Conservation (phyloP, 2,797 vertebrate genomes). For the Tachyglossus aculeatus region DNA sequence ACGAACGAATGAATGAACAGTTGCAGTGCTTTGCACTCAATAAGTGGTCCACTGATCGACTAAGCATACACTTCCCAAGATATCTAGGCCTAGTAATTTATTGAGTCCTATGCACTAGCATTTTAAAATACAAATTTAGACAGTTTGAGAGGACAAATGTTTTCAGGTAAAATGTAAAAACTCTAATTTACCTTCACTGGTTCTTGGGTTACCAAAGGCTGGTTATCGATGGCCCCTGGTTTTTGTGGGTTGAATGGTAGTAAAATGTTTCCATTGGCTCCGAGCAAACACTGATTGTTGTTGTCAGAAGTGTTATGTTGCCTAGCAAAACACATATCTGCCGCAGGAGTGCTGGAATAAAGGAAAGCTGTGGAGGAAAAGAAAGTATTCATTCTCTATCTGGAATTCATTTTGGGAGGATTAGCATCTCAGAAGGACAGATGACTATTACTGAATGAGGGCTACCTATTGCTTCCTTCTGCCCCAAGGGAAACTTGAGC, state of each 20-base stretch:
- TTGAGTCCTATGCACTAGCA: conserved; percentile 7
- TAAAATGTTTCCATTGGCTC: conserved; percentile 84
- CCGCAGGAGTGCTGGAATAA: conserved; percentile 79
- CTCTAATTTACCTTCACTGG: conserved; percentile 85
- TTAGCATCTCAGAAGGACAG: background rate
- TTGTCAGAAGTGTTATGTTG: conserved; percentile 92
- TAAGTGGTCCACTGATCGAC: too few relatives aligned
- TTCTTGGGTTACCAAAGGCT: conserved; percentile 90
- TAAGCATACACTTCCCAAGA: too few relatives aligned
- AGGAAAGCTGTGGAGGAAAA: conserved; percentile 77
- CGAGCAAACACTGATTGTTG: conserved; percentile 94
- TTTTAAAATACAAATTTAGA: conserved; percentile 7
- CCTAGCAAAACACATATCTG: conserved; percentile 89
- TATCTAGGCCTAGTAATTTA: too few relatives aligned
- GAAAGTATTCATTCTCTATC: conserved; percentile 13
- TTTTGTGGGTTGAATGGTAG: conserved; percentile 88
- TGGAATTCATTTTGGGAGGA: conserved; percentile 21
- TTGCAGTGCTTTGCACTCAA: too few relatives aligned
- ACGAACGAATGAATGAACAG: too few relatives aligned
- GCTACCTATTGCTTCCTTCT: too few relatives aligned
- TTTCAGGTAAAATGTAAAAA: background rate
- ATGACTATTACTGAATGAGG: too few relatives aligned
- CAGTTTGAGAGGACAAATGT: conserved; percentile 5
- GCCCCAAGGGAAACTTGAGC: too few relatives aligned
- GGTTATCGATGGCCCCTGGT: conserved; percentile 97